phyloP scores from a whole-genome alignment of 2,113 vertebrate species.

The Eonycteris spelaea region DNA sequence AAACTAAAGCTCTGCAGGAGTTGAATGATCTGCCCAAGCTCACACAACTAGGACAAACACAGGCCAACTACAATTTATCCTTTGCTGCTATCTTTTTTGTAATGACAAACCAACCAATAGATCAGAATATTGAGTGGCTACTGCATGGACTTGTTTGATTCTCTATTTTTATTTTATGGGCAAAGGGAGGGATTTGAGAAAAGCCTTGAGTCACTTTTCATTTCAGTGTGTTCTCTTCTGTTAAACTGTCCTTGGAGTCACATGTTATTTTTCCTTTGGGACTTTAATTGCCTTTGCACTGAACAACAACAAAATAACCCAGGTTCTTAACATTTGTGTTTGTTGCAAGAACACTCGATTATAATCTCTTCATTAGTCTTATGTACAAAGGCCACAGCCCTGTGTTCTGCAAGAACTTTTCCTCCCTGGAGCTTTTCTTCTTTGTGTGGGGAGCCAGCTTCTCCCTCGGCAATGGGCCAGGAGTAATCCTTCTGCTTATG shows the following conservation, averaged over 20 bases:
- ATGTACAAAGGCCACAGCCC: not conserved
- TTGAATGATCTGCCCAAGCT: not conserved
- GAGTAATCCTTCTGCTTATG: not conserved
- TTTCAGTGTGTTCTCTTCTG: conserved; percentile 27
- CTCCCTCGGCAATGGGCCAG: not conserved
- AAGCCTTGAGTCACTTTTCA: conserved; percentile 33
- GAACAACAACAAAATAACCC: conserved; percentile 61
- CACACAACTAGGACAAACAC: not conserved
- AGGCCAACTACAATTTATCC: not conserved
- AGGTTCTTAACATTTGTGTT: conserved; percentile 38
- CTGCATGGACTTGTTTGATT: not conserved
- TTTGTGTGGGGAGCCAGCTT: not conserved
- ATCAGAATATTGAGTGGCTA: not conserved
- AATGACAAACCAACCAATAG: not conserved
- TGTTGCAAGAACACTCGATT: conserved; percentile 35
- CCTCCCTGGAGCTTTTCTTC: not conserved
- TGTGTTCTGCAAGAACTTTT: not conserved
- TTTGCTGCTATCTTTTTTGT: not conserved
- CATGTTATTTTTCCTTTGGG: conserved; percentile 49
- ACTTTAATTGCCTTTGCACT: conserved; percentile 43
- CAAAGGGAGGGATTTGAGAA: not conserved
- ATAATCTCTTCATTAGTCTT: conserved; percentile 11
- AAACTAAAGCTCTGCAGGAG: not conserved
- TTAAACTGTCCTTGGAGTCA: conserved; percentile 45
- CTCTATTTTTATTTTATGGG: not conserved